A percentile compares a stretch with the other conserved stretches of the same genome.
Conservation (phyloP, 2,888 invertebrate species). For the Andrena haemorrhoa region DNA sequence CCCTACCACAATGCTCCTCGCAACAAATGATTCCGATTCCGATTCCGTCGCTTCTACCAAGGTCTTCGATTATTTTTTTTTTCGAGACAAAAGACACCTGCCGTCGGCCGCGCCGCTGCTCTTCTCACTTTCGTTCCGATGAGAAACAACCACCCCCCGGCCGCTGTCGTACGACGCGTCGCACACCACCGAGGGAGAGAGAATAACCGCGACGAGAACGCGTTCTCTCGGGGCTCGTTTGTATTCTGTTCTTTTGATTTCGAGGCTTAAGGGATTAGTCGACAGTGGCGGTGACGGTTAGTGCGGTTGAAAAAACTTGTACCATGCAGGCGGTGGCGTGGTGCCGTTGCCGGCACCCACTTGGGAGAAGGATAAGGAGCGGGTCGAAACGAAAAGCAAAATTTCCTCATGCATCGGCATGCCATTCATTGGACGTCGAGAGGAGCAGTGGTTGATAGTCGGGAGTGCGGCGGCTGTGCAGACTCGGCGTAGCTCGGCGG, state of each 20-base stretch:
- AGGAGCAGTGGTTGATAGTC: constrained; percentile 21
- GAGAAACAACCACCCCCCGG: constrained; percentile 11
- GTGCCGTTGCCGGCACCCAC: constrained; percentile 16
- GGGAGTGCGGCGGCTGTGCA: constrained; percentile 46
- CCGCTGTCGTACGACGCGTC: constrained; percentile 20
- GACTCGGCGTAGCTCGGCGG: constrained; percentile 74
- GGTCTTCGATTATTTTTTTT: constrained; percentile 56
- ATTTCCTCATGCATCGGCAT: constrained; percentile 82
- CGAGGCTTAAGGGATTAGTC: constrained; percentile 17
- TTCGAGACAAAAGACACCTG: constrained; percentile 39
- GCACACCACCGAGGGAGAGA: not conserved
- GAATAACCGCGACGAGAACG: constrained; percentile 6
- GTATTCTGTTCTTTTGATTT: not conserved
- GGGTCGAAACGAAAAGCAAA: constrained; percentile 68
- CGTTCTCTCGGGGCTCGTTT: constrained; percentile 1
- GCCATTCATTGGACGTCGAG: constrained; percentile 80
- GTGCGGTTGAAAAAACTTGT: constrained; percentile 53
- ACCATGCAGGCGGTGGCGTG: constrained; percentile 60
- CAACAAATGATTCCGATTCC: constrained; percentile 54
- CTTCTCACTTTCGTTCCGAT: not conserved
- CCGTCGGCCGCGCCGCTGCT: not conserved
- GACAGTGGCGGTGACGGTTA: not conserved
- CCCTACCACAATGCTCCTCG: constrained; percentile 31
- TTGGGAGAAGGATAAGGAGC: constrained; percentile 32
- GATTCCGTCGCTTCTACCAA: constrained; percentile 50